Percentiles rank a stretch among this genome's conserved stretches.
Conservation (phyloP, 2,888 invertebrate species). For the Agapostemon virescens region DNA sequence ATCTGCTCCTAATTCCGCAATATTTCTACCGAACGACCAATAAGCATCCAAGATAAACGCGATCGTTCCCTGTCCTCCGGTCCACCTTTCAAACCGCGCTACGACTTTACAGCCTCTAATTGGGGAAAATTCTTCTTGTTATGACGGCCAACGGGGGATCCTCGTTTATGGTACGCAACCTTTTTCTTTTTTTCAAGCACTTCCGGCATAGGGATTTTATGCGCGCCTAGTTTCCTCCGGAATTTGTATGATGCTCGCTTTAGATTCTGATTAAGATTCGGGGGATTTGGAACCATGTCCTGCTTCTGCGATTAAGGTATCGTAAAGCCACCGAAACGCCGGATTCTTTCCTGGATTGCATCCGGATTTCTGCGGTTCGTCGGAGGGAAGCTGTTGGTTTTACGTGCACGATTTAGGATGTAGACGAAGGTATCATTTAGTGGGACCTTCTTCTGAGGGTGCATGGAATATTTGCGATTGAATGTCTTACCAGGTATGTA, state of each 20-base stretch:
- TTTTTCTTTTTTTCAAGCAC: not conserved
- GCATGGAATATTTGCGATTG: too few relatives aligned
- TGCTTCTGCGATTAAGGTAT: constrained; percentile 4
- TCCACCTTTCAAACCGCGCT: not conserved
- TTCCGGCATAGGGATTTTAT: not conserved
- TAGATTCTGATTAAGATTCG: constrained; percentile 2
- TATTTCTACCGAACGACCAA: constrained; percentile 24
- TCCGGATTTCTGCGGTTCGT: not conserved
- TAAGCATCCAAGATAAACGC: constrained; percentile 13
- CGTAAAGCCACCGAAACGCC: not conserved
- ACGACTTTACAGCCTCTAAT: not conserved
- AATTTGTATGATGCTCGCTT: not conserved
- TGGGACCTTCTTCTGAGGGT: too few relatives aligned
- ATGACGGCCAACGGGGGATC: too few relatives aligned
- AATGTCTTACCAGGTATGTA: too few relatives aligned
- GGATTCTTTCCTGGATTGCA: not conserved
- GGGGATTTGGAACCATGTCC: not conserved
- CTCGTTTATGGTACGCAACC: not conserved
- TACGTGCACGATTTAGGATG: not conserved
- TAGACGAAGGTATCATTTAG: too few relatives aligned
- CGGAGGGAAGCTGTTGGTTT: not conserved
- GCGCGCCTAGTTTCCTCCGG: too few relatives aligned
- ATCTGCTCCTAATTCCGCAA: constrained; percentile 48
- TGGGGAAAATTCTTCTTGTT: not conserved
- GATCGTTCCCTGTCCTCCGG: not conserved